Conservation (phyloP, 2,888 invertebrate genomes). For the Scaptomyza flava region DNA sequence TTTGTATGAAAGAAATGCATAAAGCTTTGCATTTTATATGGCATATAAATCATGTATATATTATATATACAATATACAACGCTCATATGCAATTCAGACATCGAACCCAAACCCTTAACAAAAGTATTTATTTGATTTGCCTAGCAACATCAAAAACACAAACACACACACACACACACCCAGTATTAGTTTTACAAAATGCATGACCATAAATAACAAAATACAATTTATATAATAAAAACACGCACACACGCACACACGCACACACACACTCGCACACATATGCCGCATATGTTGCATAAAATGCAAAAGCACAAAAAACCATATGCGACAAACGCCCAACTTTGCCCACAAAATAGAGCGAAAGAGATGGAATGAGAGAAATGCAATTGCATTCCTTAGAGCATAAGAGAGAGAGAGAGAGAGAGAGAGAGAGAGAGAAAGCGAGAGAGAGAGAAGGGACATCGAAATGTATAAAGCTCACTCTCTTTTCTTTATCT, state of each 20-base stretch:
- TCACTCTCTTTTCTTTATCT: not conserved
- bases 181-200: slow-evolving; percentile 49
- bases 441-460: slow-evolving; percentile 23
- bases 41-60: slow-evolving; percentile 43
- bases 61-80: slow-evolving; percentile 6
- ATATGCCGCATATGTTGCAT: slow-evolving; percentile 73
- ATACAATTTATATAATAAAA: slow-evolving; percentile 72
- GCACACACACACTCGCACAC: slow-evolving; percentile 11
- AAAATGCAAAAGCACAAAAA: slow-evolving; percentile 63
- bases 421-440: not conserved
- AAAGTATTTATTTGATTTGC: slow-evolving; percentile 45
- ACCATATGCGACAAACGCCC: slow-evolving; percentile 70
- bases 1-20: slow-evolving; percentile 22
- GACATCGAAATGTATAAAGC: slow-evolving; percentile 22
- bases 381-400: slow-evolving; percentile 51
- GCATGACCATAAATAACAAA: slow-evolving; percentile 61
- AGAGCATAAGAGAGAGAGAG: not conserved
- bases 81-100: slow-evolving; percentile 2
- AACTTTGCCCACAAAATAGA: slow-evolving; percentile 45
- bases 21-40: slow-evolving; percentile 50
- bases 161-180: slow-evolving; percentile 23
- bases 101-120: not conserved
- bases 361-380: slow-evolving; percentile 10
- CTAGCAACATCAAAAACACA: slow-evolving; percentile 52
- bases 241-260: slow-evolving; percentile 26